Evolutionary conservation across 2,888 invertebrate genomes (phyloP), one percentile per base, ranked within the genome.

Genomic region (Neoitamus cyanurus): DNA sequence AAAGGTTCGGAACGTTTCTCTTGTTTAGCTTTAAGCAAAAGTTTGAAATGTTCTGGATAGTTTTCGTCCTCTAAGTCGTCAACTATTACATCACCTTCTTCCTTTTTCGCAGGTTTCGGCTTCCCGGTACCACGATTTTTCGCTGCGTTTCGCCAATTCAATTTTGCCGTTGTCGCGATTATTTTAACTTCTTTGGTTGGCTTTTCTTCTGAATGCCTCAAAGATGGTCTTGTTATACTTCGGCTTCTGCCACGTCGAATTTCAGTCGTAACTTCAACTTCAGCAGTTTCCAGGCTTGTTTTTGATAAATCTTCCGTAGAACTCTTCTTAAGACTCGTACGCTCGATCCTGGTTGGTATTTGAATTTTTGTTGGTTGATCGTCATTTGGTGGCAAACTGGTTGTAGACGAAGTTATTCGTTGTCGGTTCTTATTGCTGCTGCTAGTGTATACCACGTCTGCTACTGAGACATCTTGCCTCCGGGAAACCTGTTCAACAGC

Each of bases 11-110:
- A 48, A 3, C 68, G 68, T 36, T 84, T 86, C 1, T 85, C 42
- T 86, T 91, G 89, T 90, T 94, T 94, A 80, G 94, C 92, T 90
- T 94, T 93, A 77, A 94, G 91, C 83, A 94, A 89, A n/a, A 94
- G 93, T 88, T 94, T 94, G 88, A 94, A 94, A 88, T 93, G 93
- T 88, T 93, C 93, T 20, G 94, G 94, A 89, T 94, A 94, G 88
- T 94, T 94, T 88, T 94, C 94, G 87, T 94, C 94, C 86, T 93
- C 93, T 58, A 92, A 91, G 85, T 93, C 93, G 88, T 94, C 94
- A 86, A 92, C 92, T 28, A 92, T 89, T 9, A 80, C 48, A 58
- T 83, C 89, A 31, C 28, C 11, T n/a, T 46, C 83, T 28, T 25
- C 83, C 84, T 72, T 85, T 6, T 80, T 73, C 48, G 72, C 85